phyloP scores from a whole-genome alignment of 1,140 invertebrate genomes.

The Rhopalosiphum maidis region DNA sequence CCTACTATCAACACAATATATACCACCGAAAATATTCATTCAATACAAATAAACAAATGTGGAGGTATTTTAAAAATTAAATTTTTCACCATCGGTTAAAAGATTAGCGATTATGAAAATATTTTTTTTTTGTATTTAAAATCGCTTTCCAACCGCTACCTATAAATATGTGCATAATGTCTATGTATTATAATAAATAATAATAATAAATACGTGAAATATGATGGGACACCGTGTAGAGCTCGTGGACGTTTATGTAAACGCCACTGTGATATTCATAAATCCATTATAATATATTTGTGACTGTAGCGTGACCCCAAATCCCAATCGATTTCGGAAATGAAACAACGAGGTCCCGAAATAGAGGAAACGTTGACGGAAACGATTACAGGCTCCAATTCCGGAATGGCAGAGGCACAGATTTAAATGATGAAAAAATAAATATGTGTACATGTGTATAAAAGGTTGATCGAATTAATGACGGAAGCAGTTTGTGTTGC shows the following conservation, averaged over 20 bases:
- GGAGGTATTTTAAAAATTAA: not conserved
- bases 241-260: not conserved
- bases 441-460: not conserved
- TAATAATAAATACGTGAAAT: not conserved
- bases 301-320: slow-evolving; percentile 14
- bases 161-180: not conserved
- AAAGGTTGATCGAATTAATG: not conserved
- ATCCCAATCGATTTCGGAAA: slow-evolving; percentile 39
- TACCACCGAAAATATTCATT: not conserved
- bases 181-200: not conserved
- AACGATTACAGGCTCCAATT: slow-evolving; percentile 30
- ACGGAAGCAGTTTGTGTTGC: not conserved
- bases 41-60: slow-evolving; percentile 8
- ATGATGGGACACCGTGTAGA: not conserved
- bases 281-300: slow-evolving; percentile 14
- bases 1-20: not conserved
- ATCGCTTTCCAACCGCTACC: not conserved
- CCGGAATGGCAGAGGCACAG: slow-evolving; percentile 1
- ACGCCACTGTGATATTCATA: not conserved
- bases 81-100: not conserved
- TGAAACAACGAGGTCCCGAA: slow-evolving; percentile 40
- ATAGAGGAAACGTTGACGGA: slow-evolving; percentile 39
- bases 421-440: slow-evolving; percentile 31
- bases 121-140: not conserved
- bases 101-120: slow-evolving; percentile 4